Conservation (phyloP, 2,888 invertebrate species). For the Agrochola macilenta region DNA sequence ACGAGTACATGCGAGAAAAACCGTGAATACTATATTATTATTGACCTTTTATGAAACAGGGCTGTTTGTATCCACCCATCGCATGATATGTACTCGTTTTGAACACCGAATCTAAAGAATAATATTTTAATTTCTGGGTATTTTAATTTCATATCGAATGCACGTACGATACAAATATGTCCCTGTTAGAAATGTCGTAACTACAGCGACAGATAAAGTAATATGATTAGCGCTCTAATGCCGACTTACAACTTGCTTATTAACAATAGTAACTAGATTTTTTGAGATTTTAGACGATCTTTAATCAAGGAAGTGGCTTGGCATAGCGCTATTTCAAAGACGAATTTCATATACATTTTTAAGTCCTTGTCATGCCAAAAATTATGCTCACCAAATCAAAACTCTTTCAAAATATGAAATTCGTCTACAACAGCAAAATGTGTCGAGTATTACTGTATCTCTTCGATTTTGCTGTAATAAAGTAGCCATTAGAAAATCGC, state of each 20-base stretch:
- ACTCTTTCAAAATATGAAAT: constrained; percentile 58
- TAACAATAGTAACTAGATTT: constrained; percentile 64
- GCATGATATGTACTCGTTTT: background rate
- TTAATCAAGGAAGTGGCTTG: constrained; percentile 69
- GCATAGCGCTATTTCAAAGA: constrained; percentile 70
- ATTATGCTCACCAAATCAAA: background rate
- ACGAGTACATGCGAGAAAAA: background rate
- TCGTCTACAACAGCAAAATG: constrained; percentile 57
- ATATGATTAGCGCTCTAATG: constrained; percentile 56
- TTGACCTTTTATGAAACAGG: background rate
- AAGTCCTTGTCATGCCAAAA: constrained; percentile 1
- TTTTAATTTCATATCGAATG: background rate
- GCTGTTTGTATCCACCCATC: constrained; percentile 18
- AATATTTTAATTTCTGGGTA: background rate
- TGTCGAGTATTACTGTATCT: constrained; percentile 52
- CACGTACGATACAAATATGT: constrained; percentile 31
- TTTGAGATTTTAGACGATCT: constrained; percentile 60
- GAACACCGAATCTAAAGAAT: background rate
- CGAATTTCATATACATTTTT: constrained; percentile 60
- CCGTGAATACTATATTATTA: no score
- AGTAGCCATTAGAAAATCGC: constrained; percentile 68
- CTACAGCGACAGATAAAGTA: constrained; percentile 24
- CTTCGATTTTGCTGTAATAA: constrained; percentile 59
- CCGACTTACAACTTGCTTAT: constrained; percentile 59
- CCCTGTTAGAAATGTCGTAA: constrained; percentile 3